Conservation (phyloP, 2,888 invertebrate species). For the Tetranychus truncatus region DNA sequence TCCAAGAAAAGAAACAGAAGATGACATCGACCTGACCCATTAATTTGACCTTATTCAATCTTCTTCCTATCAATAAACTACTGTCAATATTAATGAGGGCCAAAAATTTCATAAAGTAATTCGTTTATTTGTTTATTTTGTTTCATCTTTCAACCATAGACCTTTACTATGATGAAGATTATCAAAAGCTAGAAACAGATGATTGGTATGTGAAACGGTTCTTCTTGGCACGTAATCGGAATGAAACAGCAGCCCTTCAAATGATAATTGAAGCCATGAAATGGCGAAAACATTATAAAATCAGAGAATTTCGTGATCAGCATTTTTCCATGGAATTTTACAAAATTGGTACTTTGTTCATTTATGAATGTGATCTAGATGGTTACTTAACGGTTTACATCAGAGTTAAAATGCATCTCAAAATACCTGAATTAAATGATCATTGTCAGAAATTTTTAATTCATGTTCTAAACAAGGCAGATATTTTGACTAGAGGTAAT, state of each 20-base stretch:
- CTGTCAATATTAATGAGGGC: too few species aligned
- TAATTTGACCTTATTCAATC: too few species aligned
- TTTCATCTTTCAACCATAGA: too few species aligned
- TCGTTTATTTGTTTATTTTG: too few species aligned
- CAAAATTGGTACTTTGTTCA: conserved; percentile 31
- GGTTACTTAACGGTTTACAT: conserved; percentile 25
- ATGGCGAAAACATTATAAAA: conserved; percentile 8
- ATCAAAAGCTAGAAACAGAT: conserved; percentile 4
- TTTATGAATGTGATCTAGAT: conserved; percentile 31
- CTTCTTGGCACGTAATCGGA: not conserved
- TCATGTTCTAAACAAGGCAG: conserved; percentile 15
- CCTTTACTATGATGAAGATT: not conserved
- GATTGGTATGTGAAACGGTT: conserved; percentile 15
- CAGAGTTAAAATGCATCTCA: conserved; percentile 16
- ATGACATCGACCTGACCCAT: too few species aligned
- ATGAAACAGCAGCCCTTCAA: not conserved
- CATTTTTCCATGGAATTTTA: conserved; percentile 30
- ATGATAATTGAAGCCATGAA: conserved; percentile 13
- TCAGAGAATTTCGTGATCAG: not conserved
- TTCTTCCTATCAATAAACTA: too few species aligned
- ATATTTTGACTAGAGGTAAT: conserved; percentile 17
- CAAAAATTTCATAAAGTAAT: too few species aligned
- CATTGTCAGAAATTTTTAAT: conserved; percentile 13
- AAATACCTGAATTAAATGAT: conserved; percentile 19
- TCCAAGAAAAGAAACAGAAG: too few species aligned